Conservation (phyloP, 1,140 invertebrate genomes). For the Theocolax elegans region DNA sequence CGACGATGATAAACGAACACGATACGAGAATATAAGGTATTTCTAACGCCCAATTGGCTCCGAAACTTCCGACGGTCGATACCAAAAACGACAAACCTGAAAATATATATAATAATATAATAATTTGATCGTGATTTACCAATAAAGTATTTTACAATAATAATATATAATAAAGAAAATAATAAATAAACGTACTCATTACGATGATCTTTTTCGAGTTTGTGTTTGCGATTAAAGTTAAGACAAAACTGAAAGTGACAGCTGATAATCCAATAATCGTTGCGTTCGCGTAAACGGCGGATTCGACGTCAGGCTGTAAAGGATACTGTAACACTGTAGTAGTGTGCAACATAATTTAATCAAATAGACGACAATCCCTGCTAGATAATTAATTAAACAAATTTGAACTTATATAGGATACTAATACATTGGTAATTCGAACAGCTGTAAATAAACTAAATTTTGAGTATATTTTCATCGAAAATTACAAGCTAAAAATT, state of each 20-base stretch:
- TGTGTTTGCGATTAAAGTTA: slow-evolving; percentile 45
- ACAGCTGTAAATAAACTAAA: too few species aligned
- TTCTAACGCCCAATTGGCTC: slow-evolving; percentile 58
- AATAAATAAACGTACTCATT: slow-evolving; percentile 51
- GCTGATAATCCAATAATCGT: slow-evolving; percentile 57
- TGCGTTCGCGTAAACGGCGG: slow-evolving; percentile 56
- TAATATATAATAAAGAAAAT: too few species aligned
- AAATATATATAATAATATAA: background rate
- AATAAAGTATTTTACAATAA: too few species aligned
- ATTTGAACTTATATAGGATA: too few species aligned
- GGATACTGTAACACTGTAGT: too few species aligned
- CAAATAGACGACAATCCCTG: too few species aligned
- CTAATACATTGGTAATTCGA: too few species aligned
- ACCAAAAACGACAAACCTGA: slow-evolving; percentile 53
- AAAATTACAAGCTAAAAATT: too few species aligned
- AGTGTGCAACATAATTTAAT: too few species aligned
- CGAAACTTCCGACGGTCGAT: slow-evolving; percentile 56
- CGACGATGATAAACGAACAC: slow-evolving; percentile 55
- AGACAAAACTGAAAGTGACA: slow-evolving; percentile 53
- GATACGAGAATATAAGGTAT: slow-evolving; percentile 58
- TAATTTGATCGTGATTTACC: too few species aligned
- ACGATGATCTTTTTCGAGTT: slow-evolving; percentile 51
- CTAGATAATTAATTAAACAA: too few species aligned
- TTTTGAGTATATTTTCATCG: too few species aligned
- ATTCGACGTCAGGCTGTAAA: slow-evolving; percentile 55